These are phyloP conservation scores for Aricia artaxerxes DNA, from an alignment of 2,888 invertebrate genomes.

Conservation along the genomic window DNA sequence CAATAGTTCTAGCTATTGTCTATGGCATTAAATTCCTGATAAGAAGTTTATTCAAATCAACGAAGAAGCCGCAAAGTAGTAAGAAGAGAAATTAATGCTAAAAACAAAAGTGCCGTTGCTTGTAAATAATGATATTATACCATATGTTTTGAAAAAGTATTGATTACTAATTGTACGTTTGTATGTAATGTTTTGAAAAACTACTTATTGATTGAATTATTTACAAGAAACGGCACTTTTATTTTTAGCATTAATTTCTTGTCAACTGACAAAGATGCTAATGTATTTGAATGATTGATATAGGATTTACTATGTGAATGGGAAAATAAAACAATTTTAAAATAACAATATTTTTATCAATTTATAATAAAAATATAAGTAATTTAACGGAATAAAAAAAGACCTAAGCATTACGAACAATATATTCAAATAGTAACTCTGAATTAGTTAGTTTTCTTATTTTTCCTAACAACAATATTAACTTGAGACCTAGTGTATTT, in stretches of 20 bases:
- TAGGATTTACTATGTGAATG: too few relatives aligned
- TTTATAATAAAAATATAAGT: not conserved
- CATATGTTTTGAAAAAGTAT: too few relatives aligned
- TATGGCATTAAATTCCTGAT: not conserved
- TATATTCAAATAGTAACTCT: not conserved
- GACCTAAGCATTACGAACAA: not conserved
- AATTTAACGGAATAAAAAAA: not conserved
- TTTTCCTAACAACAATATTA: not conserved
- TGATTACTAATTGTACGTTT: too few relatives aligned
- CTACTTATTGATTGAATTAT: too few relatives aligned
- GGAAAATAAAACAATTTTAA: not conserved
- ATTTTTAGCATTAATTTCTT: too few relatives aligned
- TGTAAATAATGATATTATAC: not conserved
- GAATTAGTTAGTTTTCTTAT: not conserved
- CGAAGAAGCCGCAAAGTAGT: not conserved
- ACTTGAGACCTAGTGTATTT: not conserved
- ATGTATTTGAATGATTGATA: too few relatives aligned
- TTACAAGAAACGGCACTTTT: too few relatives aligned
- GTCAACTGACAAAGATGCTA: too few relatives aligned
- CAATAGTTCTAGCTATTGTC: conserved; percentile 18
- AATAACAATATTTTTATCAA: not conserved
- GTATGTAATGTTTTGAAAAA: too few relatives aligned
- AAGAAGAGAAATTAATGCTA: conserved; percentile 10
- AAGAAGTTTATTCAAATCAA: not conserved
- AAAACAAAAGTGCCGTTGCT: not conserved